A percentile compares a stretch with the other conserved stretches of the same genome.
Evolutionary conservation across 2,888 invertebrate species (phyloP).

Genomic region (Agelastica alni): DNA sequence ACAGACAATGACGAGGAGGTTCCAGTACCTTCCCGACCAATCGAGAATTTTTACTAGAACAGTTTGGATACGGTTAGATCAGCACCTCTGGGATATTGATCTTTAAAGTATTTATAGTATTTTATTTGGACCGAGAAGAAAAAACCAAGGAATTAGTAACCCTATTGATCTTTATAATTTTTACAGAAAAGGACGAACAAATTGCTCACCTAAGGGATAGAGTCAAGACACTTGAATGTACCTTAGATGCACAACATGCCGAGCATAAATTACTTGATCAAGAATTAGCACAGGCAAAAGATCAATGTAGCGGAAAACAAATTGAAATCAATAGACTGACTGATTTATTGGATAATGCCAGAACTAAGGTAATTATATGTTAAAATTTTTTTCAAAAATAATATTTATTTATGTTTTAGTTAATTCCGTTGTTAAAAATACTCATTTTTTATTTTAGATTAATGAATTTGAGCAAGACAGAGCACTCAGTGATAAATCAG

Average conservation of each 20-base stretch:
- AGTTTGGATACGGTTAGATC: too few relatives aligned
- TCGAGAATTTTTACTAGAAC: too few relatives aligned
- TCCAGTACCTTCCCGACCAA: too few relatives aligned
- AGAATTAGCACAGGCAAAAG: conserved; percentile 72
- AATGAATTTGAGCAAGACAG: conserved; percentile 71
- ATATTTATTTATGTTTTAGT: too few relatives aligned
- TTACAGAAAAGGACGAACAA: conserved; percentile 62
- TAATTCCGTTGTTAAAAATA: too few relatives aligned
- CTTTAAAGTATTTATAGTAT: too few relatives aligned
- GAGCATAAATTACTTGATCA: conserved; percentile 77
- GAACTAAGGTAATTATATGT: conserved; percentile 71
- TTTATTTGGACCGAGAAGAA: too few relatives aligned
- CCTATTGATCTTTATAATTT: neutral
- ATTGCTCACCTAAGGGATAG: conserved; percentile 72
- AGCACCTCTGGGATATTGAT: too few relatives aligned
- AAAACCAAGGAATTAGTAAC: too few relatives aligned
- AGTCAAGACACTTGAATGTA: conserved; percentile 71
- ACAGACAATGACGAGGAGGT: too few relatives aligned
- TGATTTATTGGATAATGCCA: conserved; percentile 80
- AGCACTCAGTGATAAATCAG: conserved; percentile 70
- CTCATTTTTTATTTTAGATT: conserved; percentile 56
- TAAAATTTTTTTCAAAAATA: too few relatives aligned
- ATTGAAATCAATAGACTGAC: conserved; percentile 80
- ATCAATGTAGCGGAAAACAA: conserved; percentile 73
- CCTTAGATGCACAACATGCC: conserved; percentile 72